Conservation (phyloP, 2,888 invertebrate species). For the Pyrgus malvae region DNA sequence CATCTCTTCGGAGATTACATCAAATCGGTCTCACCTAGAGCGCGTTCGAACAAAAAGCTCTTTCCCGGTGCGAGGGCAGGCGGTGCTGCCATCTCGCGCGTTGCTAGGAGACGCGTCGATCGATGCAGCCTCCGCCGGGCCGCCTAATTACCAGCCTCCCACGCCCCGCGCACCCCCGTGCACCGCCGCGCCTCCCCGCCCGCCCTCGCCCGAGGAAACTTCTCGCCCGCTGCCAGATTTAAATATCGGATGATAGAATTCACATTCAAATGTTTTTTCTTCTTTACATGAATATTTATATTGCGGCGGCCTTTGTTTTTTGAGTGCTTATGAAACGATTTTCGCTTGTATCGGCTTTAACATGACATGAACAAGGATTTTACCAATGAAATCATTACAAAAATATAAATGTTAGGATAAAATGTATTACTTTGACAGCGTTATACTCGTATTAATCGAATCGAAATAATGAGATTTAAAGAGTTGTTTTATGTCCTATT, state of each 20-base stretch:
- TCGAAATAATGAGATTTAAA: no score
- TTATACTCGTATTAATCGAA: background rate
- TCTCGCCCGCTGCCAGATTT: slow-evolving; percentile 66
- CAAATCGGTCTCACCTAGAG: slow-evolving; percentile 75
- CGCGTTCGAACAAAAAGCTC: slow-evolving; percentile 71
- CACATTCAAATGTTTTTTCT: slow-evolving; percentile 72
- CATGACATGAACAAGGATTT: background rate
- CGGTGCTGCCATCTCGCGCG: slow-evolving; percentile 75
- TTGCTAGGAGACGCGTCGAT: slow-evolving; percentile 78
- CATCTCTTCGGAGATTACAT: slow-evolving; percentile 70
- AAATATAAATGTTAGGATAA: background rate
- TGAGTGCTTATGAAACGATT: slow-evolving; percentile 33
- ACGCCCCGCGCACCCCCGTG: slow-evolving; percentile 34
- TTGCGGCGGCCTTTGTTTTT: slow-evolving; percentile 51
- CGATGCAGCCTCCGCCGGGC: slow-evolving; percentile 81
- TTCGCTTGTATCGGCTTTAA: slow-evolving; percentile 33
- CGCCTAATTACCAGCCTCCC: slow-evolving; percentile 73
- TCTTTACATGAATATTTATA: slow-evolving; percentile 69
- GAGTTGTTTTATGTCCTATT: no score
- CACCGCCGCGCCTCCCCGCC: slow-evolving; percentile 37
- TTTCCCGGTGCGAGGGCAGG: slow-evolving; percentile 61
- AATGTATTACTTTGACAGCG: background rate
- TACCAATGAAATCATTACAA: background rate
- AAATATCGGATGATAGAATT: slow-evolving; percentile 81
- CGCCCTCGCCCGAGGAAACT: slow-evolving; percentile 52